Conservation (phyloP, 2,888 invertebrate genomes). For the Nesidiocoris tenuis region DNA sequence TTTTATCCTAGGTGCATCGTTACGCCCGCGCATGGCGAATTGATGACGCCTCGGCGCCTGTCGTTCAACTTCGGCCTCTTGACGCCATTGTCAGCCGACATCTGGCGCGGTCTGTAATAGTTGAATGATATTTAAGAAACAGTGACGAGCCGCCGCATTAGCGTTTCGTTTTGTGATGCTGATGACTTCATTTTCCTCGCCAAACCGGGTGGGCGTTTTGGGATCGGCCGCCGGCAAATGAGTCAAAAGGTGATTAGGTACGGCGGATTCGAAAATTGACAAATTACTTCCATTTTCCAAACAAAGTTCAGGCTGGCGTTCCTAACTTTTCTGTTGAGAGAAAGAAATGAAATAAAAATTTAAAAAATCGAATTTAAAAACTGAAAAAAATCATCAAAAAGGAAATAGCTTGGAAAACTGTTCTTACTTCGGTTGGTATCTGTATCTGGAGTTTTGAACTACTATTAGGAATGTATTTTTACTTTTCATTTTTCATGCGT, state of each 20-base stretch:
- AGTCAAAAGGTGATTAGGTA: slow-evolving; percentile 23
- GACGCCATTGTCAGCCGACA: not conserved
- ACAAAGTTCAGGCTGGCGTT: too few species aligned
- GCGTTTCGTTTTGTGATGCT: slow-evolving; percentile 4
- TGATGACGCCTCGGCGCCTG: not conserved
- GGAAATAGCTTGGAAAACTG: too few species aligned
- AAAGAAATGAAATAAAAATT: too few species aligned
- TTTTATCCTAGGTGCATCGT: too few species aligned
- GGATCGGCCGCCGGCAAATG: slow-evolving; percentile 19
- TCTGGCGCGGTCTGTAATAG: not conserved
- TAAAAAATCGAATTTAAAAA: too few species aligned
- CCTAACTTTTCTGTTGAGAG: too few species aligned
- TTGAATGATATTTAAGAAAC: not conserved
- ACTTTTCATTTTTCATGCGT: too few species aligned
- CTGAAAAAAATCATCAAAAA: too few species aligned
- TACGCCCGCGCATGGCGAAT: not conserved
- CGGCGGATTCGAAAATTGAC: not conserved
- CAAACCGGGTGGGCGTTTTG: slow-evolving; percentile 9
- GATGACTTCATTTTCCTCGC: slow-evolving; percentile 28
- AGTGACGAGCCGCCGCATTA: not conserved
- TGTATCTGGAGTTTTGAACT: too few species aligned
- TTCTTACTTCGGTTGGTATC: too few species aligned
- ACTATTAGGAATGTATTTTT: too few species aligned
- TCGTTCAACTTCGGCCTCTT: not conserved
- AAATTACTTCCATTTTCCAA: not conserved